phyloP scores from a whole-genome alignment of 2,888 invertebrate species.

The Unio pictorum region DNA sequence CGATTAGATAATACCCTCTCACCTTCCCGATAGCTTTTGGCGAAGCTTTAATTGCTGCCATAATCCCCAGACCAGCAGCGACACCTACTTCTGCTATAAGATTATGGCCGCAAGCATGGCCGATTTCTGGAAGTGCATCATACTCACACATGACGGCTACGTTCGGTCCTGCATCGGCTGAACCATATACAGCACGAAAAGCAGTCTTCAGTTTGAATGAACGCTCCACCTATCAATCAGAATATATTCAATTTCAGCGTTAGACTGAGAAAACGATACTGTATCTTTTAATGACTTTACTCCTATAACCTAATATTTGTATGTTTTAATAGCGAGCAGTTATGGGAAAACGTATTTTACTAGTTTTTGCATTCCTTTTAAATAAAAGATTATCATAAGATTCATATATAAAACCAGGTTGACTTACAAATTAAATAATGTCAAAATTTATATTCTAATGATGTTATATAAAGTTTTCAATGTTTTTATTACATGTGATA shows the following conservation, averaged over 20 bases:
- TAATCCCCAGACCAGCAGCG: slow-evolving; percentile 60
- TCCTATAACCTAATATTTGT: too few species aligned
- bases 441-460: too few species aligned
- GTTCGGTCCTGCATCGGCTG: slow-evolving; percentile 30
- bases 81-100: slow-evolving; percentile 65
- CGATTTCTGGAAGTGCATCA: slow-evolving; percentile 68
- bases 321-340: too few species aligned
- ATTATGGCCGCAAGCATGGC: slow-evolving; percentile 71
- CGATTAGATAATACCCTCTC: neutral
- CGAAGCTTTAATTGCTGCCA: slow-evolving; percentile 48
- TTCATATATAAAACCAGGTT: too few species aligned
- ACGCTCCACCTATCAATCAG: slow-evolving; percentile 19
- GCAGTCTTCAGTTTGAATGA: slow-evolving; percentile 54
- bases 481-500: too few species aligned
- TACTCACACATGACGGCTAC: slow-evolving; percentile 69
- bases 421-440: too few species aligned
- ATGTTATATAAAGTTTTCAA: too few species aligned
- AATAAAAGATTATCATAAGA: too few species aligned
- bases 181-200: slow-evolving; percentile 42
- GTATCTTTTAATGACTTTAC: too few species aligned
- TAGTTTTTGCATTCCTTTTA: too few species aligned
- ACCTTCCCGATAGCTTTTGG: slow-evolving; percentile 31
- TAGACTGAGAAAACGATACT: too few species aligned
- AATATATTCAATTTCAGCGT: neutral
- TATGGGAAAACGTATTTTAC: too few species aligned